Conservation (phyloP, 1,140 invertebrate genomes). For the Pseudobourletiella spinata region DNA sequence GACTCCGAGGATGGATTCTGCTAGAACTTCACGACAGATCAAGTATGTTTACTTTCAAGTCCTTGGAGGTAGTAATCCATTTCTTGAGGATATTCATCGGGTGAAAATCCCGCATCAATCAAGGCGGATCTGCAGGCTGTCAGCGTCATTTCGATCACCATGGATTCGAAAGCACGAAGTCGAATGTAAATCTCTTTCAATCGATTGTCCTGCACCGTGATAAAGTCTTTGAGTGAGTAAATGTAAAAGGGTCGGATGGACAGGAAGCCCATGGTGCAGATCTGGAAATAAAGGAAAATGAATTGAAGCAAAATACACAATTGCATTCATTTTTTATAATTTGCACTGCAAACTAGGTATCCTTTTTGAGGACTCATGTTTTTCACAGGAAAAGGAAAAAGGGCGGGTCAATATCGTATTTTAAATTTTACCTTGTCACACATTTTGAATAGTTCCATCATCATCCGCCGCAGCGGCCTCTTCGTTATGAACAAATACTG, state of each 20-base stretch:
- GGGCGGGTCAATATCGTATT: not conserved
- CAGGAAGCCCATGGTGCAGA: conserved; percentile 37
- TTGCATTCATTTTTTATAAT: too few species aligned
- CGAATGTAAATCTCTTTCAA: conserved; percentile 43
- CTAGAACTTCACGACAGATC: conserved; percentile 69
- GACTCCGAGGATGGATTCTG: conserved; percentile 46
- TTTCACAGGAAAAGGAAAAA: not conserved
- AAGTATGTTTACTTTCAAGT: conserved; percentile 42
- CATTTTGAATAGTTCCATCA: conserved; percentile 60
- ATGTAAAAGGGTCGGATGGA: not conserved
- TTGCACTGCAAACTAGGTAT: too few species aligned
- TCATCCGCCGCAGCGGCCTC: conserved; percentile 55
- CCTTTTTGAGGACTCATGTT: too few species aligned
- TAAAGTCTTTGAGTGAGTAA: conserved; percentile 16
- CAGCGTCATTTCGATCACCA: conserved; percentile 54
- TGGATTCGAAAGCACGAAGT: conserved; percentile 50
- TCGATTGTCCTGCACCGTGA: conserved; percentile 7
- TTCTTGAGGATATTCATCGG: conserved; percentile 49
- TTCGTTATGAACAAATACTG: conserved; percentile 64
- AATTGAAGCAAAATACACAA: not conserved
- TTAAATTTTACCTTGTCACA: conserved; percentile 51
- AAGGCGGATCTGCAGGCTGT: conserved; percentile 62
- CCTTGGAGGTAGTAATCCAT: conserved; percentile 39
- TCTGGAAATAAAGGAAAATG: not conserved
- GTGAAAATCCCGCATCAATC: conserved; percentile 59